phyloP scores from a whole-genome alignment of 1,140 invertebrate genomes.

The Subanguina moxae region DNA sequence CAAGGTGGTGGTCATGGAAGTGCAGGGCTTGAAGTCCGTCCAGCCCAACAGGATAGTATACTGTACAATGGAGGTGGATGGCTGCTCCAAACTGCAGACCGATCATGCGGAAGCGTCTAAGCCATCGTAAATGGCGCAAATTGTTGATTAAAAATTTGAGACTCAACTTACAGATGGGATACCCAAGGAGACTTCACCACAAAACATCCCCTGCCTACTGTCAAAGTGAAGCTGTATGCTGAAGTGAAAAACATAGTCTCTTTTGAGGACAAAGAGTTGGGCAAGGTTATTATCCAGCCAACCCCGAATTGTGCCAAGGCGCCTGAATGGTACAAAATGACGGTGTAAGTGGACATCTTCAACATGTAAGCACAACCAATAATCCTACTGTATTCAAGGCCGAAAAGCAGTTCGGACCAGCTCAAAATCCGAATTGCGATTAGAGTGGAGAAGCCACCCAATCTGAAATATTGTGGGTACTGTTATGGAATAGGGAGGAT shows the following conservation, averaged over 20 bases:
- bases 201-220: conserved; percentile 86
- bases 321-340: conserved; percentile 97
- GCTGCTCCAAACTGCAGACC: conserved; percentile 92
- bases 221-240: conserved; percentile 82
- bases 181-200: conserved; percentile 95
- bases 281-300: conserved; percentile 61
- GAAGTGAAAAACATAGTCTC: conserved; percentile 94
- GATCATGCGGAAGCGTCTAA: conserved; percentile 98
- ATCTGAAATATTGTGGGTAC: conserved; percentile 84
- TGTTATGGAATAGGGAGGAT: conserved; percentile 89
- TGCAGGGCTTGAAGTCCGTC: conserved; percentile 91
- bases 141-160: neutral
- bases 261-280: conserved; percentile 80
- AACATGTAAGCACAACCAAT: too few relatives aligned
- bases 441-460: conserved; percentile 94
- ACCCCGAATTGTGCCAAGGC: conserved; percentile 61
- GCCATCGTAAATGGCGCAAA: conserved; percentile 64
- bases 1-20: conserved; percentile 93
- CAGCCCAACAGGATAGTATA: conserved; percentile 95
- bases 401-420: conserved; percentile 88
- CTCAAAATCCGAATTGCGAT: conserved; percentile 94
- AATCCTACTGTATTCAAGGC: conserved; percentile 39
- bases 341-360: conserved; percentile 62
- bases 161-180: conserved; percentile 61
- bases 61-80: conserved; percentile 98